These are phyloP conservation scores for Armadillidium nasatum DNA, from an alignment of 1,140 invertebrate genomes.

Conservation along the genomic window DNA sequence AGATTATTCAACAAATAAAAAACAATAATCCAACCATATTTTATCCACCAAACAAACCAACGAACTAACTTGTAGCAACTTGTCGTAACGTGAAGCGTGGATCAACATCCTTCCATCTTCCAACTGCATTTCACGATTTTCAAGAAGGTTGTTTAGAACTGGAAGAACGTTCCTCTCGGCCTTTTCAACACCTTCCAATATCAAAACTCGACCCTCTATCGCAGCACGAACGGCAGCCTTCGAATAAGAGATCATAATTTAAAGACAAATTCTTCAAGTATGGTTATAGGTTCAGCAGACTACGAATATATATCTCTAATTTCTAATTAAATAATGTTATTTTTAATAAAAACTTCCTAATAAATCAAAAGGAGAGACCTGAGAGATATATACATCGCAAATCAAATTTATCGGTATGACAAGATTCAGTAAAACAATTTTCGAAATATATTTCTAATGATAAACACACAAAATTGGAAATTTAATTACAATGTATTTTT, in stretches of 20 bases:
- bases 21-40: neutral
- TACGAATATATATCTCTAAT: no score
- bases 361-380: no score
- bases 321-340: no score
- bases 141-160: conserved; percentile 95
- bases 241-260: neutral
- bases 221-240: conserved; percentile 41
- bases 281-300: no score
- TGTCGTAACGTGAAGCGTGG: conserved; percentile 59
- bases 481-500: no score
- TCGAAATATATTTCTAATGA: no score
- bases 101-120: conserved; percentile 94
- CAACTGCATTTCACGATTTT: conserved; percentile 96
- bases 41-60: neutral
- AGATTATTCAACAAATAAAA: neutral
- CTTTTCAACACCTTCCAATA: conserved; percentile 97
- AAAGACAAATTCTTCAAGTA: no score
- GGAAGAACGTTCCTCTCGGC: conserved; percentile 95
- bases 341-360: no score
- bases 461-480: no score
- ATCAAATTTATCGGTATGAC: no score
- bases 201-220: conserved; percentile 70
- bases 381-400: no score
- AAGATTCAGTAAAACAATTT: no score
- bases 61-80: neutral